Evolutionary conservation across 2,888 invertebrate species (phyloP), one percentile per base, ranked within the genome.

Genomic region (Lepidochitona cinerea): DNA sequence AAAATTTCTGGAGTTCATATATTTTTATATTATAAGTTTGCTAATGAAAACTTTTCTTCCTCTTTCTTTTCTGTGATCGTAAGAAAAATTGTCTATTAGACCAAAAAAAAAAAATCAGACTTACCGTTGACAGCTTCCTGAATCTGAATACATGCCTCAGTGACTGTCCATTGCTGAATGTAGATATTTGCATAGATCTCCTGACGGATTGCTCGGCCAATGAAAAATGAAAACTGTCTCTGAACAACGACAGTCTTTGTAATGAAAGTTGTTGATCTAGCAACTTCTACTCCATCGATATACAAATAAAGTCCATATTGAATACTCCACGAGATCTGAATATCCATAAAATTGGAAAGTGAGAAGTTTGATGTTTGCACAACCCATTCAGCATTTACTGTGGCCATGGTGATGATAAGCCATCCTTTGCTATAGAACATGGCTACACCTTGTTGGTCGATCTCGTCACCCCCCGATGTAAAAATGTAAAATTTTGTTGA

Each of bases 291-390:
- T 0, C 77, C 78, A 72, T 84, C 75, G 49, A 84, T 65, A 64
- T 76, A 79, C 33, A 83, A 65, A 33, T 70, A 54, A 33, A 84
- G 71, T 0, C 84, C 83, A 54, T 54, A 72, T 70, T 83, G 81
- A 7, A 78, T 9, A 68, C 83, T 83, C 84, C 84, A 84, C 0
- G 81, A 79, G 53, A 75, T 78, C 67, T 82, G 77, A n/a, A 83
- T 72, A 23, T 70, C 73, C 18, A 79, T 68, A n/a, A 77, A 75
- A 0, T 75, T 70, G 49, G 79, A 79, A 1, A 79, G 23, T 9
- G 71, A 64, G 18, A 76, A 41, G 12, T 49, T 35, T 7, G 70
- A 65, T 7, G 78, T 80, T 14, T 65, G 67, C 9, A 84, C 81
- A 3, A 81, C 81, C 84, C 84, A 84, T 35, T 81, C 79, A 12